Evolutionary conservation across 64 coral and sea anemone genomes (phyloP).

Genomic region (Acropora tenuis): DNA sequence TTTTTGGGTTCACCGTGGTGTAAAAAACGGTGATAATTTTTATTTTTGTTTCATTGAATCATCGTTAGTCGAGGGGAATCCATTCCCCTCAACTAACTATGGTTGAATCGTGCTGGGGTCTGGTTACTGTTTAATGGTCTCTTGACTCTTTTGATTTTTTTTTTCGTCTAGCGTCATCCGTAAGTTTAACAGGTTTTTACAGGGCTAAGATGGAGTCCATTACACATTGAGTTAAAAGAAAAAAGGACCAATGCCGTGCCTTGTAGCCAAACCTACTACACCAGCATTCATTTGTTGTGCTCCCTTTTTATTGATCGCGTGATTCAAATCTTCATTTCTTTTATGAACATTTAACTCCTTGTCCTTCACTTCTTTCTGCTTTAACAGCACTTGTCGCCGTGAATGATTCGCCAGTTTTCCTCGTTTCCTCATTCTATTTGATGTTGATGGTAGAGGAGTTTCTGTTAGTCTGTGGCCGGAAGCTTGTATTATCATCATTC

Average conservation of each 20-base stretch:
- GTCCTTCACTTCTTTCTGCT: constrained; percentile 45
- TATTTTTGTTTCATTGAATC: too few species aligned
- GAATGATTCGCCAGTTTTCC: constrained; percentile 32
- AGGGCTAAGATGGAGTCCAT: too few species aligned
- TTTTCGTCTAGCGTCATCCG: too few species aligned
- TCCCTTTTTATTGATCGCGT: not conserved
- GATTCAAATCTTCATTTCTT: not conserved
- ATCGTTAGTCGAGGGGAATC: too few species aligned
- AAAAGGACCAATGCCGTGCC: not conserved
- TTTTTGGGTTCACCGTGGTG: too few species aligned
- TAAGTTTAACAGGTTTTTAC: too few species aligned
- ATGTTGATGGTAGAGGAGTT: not conserved
- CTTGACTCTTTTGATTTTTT: too few species aligned
- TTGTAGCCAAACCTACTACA: not conserved
- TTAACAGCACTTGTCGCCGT: constrained; percentile 21
- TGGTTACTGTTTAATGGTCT: too few species aligned
- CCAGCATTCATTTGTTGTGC: not conserved
- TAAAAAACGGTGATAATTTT: too few species aligned
- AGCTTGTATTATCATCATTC: constrained; percentile 44
- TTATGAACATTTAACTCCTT: constrained; percentile 27
- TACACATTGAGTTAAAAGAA: too few species aligned
- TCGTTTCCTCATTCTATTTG: constrained; percentile 40
- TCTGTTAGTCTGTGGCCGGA: not conserved
- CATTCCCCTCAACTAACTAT: too few species aligned
- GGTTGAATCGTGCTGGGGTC: too few species aligned